Evolutionary conservation across 2,888 invertebrate genomes (phyloP), one percentile per base, ranked within the genome.

Genomic region (Chelonus formosanus): DNA sequence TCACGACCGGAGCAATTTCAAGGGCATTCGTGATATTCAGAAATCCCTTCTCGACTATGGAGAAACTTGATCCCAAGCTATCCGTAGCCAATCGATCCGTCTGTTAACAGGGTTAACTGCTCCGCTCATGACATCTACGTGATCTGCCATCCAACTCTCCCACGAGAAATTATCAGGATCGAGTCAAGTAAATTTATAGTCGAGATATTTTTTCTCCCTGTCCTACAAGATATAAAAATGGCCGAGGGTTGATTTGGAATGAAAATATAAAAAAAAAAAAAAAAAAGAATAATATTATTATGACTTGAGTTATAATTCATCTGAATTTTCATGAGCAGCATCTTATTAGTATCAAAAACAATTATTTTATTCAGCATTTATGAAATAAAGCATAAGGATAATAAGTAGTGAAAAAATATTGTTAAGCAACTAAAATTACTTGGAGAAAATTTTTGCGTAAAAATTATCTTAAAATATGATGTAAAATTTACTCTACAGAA

Each of bases 161-260:
- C 65, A 55, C 55, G 65, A 65, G 65, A 60, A 60, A 65, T 65
- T 60, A 65, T 65, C 45, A 34, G 54, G 65, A 65, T 60, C 36
- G 60, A 60, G 58, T 57, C 59, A 65, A 59, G 31, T 55, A 36
- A 60, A 65, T 65, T 65, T 65, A 65, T 60, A 20, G 36, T 40
- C 47, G 20, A 20, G 53, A 53, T 36, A 65, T 60, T 60, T 55
- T 48, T 55, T 34, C 34, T 6, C 20, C 8, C 31, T 32, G 20
- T 52, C 31, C 47, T 48, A 54, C 34, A 54, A 36, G 40, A 54
- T 10, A 36, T 36, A 32, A 36, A 34, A 54, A 36, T 54, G 31
- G n/a, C 34, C 3, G 54, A 54, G 6, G 40, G 40, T 40, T 6
- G 40, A 40, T 40, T 40, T 40, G 43, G n/a, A 6, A 6, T 47